Evolutionary conservation across 2,797 vertebrate species (phyloP).

Genomic region (Oreochromis grahami): DNA sequence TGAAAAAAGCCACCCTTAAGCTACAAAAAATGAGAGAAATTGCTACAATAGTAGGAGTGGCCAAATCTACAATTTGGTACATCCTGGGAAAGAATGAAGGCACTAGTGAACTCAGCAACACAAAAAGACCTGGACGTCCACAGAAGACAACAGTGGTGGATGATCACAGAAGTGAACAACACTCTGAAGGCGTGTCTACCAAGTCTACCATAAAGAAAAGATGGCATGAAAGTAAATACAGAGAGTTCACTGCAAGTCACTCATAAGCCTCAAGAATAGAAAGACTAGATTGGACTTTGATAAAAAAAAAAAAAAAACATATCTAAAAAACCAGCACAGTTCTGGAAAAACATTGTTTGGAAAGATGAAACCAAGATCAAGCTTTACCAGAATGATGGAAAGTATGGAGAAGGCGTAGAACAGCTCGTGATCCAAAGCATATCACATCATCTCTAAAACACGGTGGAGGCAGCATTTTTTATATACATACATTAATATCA

Average conservation of each 20-base stretch:
- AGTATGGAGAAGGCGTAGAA: not conserved
- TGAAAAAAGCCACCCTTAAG: not conserved
- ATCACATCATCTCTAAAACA: not conserved
- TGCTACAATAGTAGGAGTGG: not conserved
- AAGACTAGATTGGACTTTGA: not conserved
- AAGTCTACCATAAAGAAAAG: not conserved
- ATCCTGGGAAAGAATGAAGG: not conserved
- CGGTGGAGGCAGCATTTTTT: not conserved
- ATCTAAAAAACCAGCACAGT: not conserved
- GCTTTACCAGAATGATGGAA: not conserved
- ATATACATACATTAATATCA: too few relatives aligned
- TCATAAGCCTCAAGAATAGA: not conserved
- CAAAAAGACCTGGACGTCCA: not conserved
- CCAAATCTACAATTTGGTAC: not conserved
- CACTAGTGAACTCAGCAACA: not conserved
- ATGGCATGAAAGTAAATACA: not conserved
- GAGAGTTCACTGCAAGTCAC: not conserved
- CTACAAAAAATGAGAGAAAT: not conserved
- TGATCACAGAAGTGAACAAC: not conserved
- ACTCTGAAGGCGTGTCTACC: not conserved
- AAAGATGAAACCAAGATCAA: not conserved
- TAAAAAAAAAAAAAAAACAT: not conserved
- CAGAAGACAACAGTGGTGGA: not conserved
- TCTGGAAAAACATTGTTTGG: not conserved
- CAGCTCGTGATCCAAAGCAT: not conserved